These are phyloP conservation scores for Synergus japonicus DNA, from an alignment of 2,888 invertebrate species.

Conservation along the genomic window DNA sequence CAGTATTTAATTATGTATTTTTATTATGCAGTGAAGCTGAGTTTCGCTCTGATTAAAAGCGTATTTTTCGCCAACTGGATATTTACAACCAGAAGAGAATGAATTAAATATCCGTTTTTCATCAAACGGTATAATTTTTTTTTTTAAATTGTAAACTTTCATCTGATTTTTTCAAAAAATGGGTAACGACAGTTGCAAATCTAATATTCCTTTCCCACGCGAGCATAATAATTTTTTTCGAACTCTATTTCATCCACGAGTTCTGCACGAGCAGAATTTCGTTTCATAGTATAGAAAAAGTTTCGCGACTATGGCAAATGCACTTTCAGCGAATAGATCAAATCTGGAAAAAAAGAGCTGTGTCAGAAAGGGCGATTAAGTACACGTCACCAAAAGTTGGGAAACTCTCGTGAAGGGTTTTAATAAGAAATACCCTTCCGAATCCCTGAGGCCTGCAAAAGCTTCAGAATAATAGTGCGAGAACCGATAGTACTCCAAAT, in stretches of 20 bases:
- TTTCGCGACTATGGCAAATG: conserved; percentile 12
- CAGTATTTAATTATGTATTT: no score
- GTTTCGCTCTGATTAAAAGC: no score
- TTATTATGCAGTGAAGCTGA: no score
- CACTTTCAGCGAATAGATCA: conserved; percentile 5
- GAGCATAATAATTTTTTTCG: conserved; percentile 8
- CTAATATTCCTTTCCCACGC: conserved; percentile 10
- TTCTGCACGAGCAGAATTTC: conserved; percentile 1
- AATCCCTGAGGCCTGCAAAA: conserved; percentile 9
- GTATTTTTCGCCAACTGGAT: no score
- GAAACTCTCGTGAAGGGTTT: conserved; percentile 1
- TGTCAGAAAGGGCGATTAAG: conserved; percentile 21
- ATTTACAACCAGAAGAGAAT: no score
- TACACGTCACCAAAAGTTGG: conserved; percentile 1
- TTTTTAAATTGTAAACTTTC: neutral
- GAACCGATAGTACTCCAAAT: conserved; percentile 14
- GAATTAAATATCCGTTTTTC: no score
- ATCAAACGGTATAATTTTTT: no score
- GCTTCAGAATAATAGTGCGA: conserved; percentile 14
- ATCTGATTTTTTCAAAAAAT: conserved; percentile 17
- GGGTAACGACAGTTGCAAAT: conserved; percentile 27
- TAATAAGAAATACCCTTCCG: conserved; percentile 7
- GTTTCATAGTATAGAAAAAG: conserved; percentile 8
- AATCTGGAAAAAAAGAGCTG: conserved; percentile 18
- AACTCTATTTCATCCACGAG: conserved; percentile 24